Conservation (phyloP, 2,113 vertebrate genomes). For the Ellobius talpinus region DNA sequence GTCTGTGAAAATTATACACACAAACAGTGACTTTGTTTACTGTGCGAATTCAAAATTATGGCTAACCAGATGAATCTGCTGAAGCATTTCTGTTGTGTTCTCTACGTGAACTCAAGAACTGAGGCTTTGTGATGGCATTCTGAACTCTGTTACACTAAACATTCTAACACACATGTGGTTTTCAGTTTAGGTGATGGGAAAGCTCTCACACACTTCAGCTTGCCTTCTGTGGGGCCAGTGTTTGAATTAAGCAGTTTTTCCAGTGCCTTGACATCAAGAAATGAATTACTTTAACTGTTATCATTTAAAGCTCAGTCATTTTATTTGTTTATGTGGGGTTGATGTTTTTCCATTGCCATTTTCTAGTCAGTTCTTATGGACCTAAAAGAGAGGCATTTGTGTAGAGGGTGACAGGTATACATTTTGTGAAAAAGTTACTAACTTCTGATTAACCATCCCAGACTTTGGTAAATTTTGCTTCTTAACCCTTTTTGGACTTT, state of each 20-base stretch:
- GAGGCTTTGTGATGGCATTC: background rate
- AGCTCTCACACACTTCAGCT: background rate
- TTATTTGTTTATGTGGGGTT: background rate
- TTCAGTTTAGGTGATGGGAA: slow-evolving; percentile 17
- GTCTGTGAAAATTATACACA: background rate
- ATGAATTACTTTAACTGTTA: slow-evolving; percentile 40
- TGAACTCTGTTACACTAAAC: slow-evolving; percentile 15
- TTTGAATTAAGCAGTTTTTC: background rate
- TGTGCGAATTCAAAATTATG: background rate
- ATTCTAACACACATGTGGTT: background rate
- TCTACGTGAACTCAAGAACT: background rate
- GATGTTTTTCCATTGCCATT: slow-evolving; percentile 45
- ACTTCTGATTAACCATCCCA: background rate
- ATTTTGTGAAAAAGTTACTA: background rate
- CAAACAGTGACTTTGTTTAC: background rate
- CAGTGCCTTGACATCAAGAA: background rate
- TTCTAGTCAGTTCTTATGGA: background rate
- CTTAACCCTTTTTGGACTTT: background rate
- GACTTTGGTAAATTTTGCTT: background rate
- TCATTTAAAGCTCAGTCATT: slow-evolving; percentile 31
- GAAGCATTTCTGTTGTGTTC: background rate
- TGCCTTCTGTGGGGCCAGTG: background rate
- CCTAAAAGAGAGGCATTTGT: background rate
- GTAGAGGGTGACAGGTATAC: background rate
- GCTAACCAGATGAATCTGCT: background rate